Evolutionary conservation across 2,113 vertebrate genomes (phyloP).

Genomic region (Ceuthmochares aereus): DNA sequence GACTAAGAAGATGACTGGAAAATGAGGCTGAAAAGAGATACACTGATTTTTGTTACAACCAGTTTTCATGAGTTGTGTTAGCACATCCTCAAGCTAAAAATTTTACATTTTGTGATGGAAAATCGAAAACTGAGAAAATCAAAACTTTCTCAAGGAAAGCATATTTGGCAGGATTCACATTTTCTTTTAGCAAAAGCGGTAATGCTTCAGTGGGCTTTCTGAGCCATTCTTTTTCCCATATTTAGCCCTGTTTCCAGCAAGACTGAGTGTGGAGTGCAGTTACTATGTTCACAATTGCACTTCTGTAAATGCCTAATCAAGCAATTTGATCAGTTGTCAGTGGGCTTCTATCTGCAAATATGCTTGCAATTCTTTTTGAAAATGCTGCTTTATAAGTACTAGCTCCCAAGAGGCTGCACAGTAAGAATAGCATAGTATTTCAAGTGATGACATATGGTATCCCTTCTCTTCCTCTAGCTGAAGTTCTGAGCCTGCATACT

Average conservation of each 20-base stretch:
- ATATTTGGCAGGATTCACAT: neutral
- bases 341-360: neutral
- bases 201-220: neutral
- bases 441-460: neutral
- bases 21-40: constrained; percentile 18
- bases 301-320: neutral
- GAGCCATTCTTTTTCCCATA: neutral
- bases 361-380: neutral
- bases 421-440: neutral
- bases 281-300: neutral
- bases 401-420: neutral
- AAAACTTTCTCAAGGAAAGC: neutral
- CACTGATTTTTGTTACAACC: neutral
- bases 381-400: neutral
- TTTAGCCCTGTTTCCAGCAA: constrained; percentile 31
- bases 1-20: constrained; percentile 53
- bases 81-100: constrained; percentile 3
- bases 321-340: constrained; percentile 3
- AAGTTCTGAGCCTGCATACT: neutral
- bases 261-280: neutral
- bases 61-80: neutral
- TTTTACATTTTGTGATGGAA: neutral
- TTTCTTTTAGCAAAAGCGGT: neutral
- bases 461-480: constrained; percentile 10
- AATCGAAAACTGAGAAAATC: constrained; percentile 30